Percentiles rank a stretch among this genome's conserved stretches.
Conservation (phyloP, 2,888 invertebrate species). For the Deroplatys truncata region DNA sequence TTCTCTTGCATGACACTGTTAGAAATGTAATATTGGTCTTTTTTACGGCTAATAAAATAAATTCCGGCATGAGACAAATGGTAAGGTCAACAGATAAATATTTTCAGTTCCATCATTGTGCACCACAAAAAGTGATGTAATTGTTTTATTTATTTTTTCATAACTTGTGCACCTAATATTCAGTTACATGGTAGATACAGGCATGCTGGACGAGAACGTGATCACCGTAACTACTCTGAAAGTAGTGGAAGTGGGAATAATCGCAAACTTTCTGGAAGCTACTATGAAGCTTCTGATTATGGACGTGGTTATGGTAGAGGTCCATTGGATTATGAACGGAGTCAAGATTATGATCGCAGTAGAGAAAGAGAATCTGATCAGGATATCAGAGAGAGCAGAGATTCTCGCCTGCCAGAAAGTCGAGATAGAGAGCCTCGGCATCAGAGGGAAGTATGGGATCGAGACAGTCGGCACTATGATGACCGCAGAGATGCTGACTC, state of each 20-base stretch:
- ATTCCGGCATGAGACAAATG: too few relatives aligned
- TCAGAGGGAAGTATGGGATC: slow-evolving; percentile 33
- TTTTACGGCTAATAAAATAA: too few relatives aligned
- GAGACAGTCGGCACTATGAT: slow-evolving; percentile 28
- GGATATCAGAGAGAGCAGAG: slow-evolving; percentile 32
- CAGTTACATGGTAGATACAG: slow-evolving; percentile 3
- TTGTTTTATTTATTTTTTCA: too few relatives aligned
- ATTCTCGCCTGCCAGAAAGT: slow-evolving; percentile 12
- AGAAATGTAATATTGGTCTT: too few relatives aligned
- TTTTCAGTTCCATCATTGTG: too few relatives aligned
- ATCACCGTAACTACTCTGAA: slow-evolving; percentile 10
- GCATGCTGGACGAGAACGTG: slow-evolving; percentile 8
- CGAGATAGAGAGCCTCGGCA: slow-evolving; percentile 22
- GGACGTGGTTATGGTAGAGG: slow-evolving; percentile 42
- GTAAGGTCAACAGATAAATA: too few relatives aligned
- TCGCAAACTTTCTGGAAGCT: slow-evolving; percentile 14
- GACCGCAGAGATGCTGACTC: slow-evolving; percentile 21
- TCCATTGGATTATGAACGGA: slow-evolving; percentile 40
- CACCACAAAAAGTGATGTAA: too few relatives aligned
- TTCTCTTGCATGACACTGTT: too few relatives aligned
- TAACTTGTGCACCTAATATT: too few relatives aligned
- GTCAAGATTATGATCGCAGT: slow-evolving; percentile 40
- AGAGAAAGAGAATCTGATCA: slow-evolving; percentile 30
- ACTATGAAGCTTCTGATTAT: slow-evolving; percentile 36
- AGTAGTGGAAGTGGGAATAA: slow-evolving; percentile 4